Base-by-base conservation (phyloP, 2,888 invertebrate genomes). In the Pterostichus madidus region DNA sequence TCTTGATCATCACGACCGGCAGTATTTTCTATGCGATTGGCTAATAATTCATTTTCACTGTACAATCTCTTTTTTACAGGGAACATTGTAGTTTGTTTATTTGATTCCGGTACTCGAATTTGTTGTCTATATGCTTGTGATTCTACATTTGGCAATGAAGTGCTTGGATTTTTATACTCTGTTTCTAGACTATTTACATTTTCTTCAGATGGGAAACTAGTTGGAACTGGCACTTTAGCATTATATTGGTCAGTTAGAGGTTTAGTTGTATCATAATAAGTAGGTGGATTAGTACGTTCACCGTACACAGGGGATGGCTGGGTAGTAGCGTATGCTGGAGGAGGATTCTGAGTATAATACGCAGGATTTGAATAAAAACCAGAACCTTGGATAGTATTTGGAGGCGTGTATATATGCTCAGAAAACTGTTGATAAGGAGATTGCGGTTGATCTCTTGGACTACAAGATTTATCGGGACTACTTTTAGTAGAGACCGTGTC, bases 401-500 rank as follows among this genome's bases (percentile, higher is more conserved):
- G 91, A 0, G 92, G 91, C 0, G 93, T 91, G 87, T 93, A 93
- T 76, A 93, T 92, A 84, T 93, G 93, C 83, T 90, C 89, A 0
- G 91, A 90, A 76, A 91, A 88, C 76, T 92, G 93, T 0, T 92
- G 91, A 73, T 93, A 93, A 0, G 92, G 91, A 2, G 92, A 91
- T 83, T 88, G 88, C 0, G 94, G 93, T 80, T 93, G 94, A 86
- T 96, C 94, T 64, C 95, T 92, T 0, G 96, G 96, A 87, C 96
- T 96, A 87, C 95, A 95, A 85, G 95, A 96, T 87, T 96, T 96
- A 86, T 96, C 96, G 0, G 96, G 96, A 86, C 96, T 96, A 86
- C 95, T 95, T 88, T 95, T 95, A 4, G 94, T 94, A 0, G 95
- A 95, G n/a, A 95, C 94, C 0, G 95, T 95, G 86, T 97, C 97